Evolutionary conservation across 2,797 vertebrate species (phyloP).

Genomic region (Garrulus glandarius): DNA sequence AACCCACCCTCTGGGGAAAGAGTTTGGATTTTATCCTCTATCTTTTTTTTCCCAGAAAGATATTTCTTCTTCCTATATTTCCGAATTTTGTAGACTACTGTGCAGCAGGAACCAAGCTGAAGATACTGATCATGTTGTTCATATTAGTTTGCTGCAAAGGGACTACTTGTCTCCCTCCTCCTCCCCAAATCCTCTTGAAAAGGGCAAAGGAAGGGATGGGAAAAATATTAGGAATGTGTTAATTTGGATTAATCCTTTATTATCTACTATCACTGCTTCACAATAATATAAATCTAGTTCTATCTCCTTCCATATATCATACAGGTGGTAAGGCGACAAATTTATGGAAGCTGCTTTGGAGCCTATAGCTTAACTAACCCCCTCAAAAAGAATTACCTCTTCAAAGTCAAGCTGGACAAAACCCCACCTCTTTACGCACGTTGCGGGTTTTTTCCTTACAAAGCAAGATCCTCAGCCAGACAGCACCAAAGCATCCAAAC

Average conservation of each 20-base stretch:
- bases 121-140: background rate
- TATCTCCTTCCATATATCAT: background rate
- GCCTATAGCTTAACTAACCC: background rate
- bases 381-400: background rate
- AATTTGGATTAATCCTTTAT: conserved; percentile 4
- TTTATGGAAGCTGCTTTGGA: background rate
- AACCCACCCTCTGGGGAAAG: background rate
- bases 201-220: background rate
- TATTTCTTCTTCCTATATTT: background rate
- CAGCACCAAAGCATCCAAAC: background rate
- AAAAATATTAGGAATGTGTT: background rate
- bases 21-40: background rate
- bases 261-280: background rate
- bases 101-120: background rate
- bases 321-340: background rate
- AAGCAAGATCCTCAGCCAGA: background rate
- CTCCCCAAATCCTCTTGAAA: background rate
- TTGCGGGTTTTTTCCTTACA: background rate
- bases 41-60: background rate
- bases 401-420: background rate
- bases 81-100: background rate
- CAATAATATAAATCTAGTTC: background rate
- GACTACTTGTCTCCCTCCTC: background rate
- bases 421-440: background rate
- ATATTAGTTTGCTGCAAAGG: background rate